Base-by-base conservation (phyloP, 2,113 vertebrate genomes). In the Dipodomys merriami region DNA sequence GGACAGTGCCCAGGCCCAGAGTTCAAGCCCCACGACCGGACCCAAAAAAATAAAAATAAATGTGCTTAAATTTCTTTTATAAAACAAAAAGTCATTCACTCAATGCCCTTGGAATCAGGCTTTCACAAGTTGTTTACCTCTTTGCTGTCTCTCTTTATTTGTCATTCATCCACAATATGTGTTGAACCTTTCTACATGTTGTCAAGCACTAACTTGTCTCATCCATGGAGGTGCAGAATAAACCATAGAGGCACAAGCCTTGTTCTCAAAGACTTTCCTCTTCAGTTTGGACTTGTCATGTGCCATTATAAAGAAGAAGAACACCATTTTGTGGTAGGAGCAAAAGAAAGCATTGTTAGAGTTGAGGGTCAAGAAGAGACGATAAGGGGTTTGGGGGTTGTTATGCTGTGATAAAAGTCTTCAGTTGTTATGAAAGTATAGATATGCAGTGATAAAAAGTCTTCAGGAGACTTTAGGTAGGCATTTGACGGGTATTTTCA, bases 41-140 rank as follows among this genome's bases (percentile, higher is more conserved):
- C 35, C 35, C 35, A 3, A 0, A 3, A 3, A 39, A 39, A 39
- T 39, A 39, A 39, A 39, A 39, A 39, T 39, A 78, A 13, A 12
- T 7, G 62, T 79, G 22, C 33, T 91, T 20, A 90, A 16, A 85
- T 77, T 91, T 93, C 67, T 78, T 25, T 80, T 86, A 33, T 65
- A 53, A 91, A 81, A 49, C 22, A 89, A 84, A 49, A 86, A 86
- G 20, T 6, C 10, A 27, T n/a, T 91, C 7, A 13, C 30, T n/a
- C 25, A 20, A 49, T 25, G 46, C 69, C 23, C 35, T 39, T 62
- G 7, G 44, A 39, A 89, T 76, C 35, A 76, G 49, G 39, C 39
- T 64, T 87, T 90, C 64, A 86, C 23, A 93, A 46, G 53, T 68
- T 83, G 60, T 74, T 90, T 73, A 29, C 20, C 30, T 87, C 8